Conservation (phyloP, 1,140 invertebrate species). For the Chironomus striatipennis region DNA sequence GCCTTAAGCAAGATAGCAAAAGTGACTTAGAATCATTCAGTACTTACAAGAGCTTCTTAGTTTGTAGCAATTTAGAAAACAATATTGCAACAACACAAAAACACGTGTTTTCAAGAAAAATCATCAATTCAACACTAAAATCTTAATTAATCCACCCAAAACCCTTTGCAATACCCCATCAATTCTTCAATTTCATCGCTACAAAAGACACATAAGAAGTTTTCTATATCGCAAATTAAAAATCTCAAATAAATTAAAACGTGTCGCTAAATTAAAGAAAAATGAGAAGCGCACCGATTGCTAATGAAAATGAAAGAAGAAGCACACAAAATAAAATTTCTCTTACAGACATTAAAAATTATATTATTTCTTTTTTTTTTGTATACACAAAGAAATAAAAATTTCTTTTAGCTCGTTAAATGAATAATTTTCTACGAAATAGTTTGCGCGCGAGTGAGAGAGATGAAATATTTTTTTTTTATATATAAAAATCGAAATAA, state of each 20-base stretch:
- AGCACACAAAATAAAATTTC: neutral
- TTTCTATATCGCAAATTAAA: neutral
- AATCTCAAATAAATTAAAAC: neutral
- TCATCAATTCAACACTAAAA: no score
- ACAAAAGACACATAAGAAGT: no score
- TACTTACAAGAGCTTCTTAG: no score
- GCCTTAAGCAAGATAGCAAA: no score
- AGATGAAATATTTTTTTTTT: neutral
- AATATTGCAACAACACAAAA: no score
- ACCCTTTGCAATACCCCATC: no score
- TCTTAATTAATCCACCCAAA: no score
- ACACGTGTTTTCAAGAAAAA: no score
- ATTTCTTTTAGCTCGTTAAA: constrained; percentile 8
- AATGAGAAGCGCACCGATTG: neutral
- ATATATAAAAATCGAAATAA: constrained; percentile 18
- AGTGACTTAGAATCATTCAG: no score
- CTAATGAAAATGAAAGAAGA: neutral
- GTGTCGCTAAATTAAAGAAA: neutral
- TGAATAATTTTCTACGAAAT: neutral
- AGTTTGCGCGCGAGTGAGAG: no score
- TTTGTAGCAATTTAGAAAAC: no score
- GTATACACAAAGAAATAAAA: constrained; percentile 16
- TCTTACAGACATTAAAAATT: neutral
- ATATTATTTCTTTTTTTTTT: neutral
- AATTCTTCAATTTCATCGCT: no score